Conservation (phyloP, 2,797 vertebrate species). For the Pangasius mekongensis region DNA sequence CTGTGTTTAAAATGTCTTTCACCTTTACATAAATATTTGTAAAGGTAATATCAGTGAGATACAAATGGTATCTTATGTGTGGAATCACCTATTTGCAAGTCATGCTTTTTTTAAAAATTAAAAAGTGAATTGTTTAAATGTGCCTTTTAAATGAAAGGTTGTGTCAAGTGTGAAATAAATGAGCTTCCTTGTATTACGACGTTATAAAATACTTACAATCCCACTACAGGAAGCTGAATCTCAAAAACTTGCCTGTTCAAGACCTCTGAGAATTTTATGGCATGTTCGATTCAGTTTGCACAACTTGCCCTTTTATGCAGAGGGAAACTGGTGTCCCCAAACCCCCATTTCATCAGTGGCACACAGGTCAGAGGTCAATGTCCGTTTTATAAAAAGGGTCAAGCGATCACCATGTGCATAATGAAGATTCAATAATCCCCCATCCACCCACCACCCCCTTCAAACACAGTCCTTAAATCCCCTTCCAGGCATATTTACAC, state of each 20-base stretch:
- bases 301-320: constrained; percentile 25
- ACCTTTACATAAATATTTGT: not conserved
- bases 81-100: not conserved
- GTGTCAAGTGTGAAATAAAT: not conserved
- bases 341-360: constrained; percentile 68
- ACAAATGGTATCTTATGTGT: not conserved
- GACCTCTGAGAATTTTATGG: constrained; percentile 14
- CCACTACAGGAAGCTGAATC: not conserved
- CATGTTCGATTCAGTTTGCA: constrained; percentile 21
- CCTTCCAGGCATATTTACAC: not conserved
- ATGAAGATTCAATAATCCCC: constrained; percentile 67
- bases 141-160: not conserved
- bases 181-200: not conserved
- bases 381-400: constrained; percentile 74
- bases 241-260: not conserved
- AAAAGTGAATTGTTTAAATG: not conserved
- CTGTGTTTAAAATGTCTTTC: not conserved
- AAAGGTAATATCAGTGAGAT: not conserved
- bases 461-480: constrained; percentile 32
- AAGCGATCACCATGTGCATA: constrained; percentile 63
- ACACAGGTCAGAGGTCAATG: constrained; percentile 71
- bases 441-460: constrained; percentile 48
- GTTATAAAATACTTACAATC: not conserved
- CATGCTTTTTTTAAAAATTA: not conserved
- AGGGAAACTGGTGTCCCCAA: constrained; percentile 64